phyloP scores from a whole-genome alignment of 2,888 invertebrate genomes.

The Leptura quadrifasciata region DNA sequence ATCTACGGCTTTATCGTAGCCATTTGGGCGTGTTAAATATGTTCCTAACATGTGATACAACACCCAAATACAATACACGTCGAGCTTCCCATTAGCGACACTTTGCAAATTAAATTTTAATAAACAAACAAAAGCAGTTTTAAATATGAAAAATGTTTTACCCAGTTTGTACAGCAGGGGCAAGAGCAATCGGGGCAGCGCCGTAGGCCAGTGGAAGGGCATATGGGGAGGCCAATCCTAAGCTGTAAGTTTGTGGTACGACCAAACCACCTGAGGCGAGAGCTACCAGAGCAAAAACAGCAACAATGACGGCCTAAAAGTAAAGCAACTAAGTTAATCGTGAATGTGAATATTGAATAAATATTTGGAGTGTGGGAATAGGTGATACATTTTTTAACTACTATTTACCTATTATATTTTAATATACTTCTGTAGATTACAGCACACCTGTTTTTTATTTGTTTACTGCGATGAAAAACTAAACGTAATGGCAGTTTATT shows the following conservation, averaged over 20 bases:
- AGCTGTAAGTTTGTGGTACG: constrained; percentile 54
- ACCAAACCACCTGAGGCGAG: constrained; percentile 64
- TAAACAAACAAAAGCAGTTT: neutral
- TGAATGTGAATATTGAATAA: neutral
- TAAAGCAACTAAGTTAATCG: constrained; percentile 16
- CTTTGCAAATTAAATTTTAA: constrained; percentile 1
- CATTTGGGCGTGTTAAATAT: no score
- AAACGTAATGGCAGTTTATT: no score
- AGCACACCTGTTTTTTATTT: no score
- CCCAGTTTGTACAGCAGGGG: constrained; percentile 67
- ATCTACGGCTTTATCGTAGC: no score
- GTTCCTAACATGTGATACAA: no score
- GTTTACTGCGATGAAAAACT: no score
- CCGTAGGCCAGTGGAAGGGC: constrained; percentile 54
- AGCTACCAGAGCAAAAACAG: constrained; percentile 68
- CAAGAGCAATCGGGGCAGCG: constrained; percentile 63
- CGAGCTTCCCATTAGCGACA: neutral
- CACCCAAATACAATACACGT: no score
- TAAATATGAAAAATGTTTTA: constrained; percentile 47
- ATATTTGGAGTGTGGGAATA: no score
- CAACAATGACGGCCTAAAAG: constrained; percentile 62
- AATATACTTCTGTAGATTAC: no score
- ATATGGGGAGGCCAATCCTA: constrained; percentile 57
- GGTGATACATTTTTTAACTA: no score
- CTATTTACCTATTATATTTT: no score